Base-by-base conservation (phyloP, 2,888 invertebrate genomes). In the Bombylius major region DNA sequence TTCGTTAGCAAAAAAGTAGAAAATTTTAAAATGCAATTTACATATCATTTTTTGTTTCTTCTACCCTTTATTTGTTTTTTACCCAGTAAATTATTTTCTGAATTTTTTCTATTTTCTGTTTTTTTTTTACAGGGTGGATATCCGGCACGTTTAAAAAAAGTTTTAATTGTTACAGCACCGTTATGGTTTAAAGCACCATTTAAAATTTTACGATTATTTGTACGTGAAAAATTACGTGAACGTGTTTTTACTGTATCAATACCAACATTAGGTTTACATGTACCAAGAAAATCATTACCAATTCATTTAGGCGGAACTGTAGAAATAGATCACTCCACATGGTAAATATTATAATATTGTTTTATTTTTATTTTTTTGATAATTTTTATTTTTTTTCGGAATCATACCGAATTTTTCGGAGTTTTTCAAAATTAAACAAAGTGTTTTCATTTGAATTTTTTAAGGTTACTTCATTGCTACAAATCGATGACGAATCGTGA, bases 101-200 rank as follows among this genome's bases (percentile, higher is more conserved):
- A 39, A 9, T 8, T 39, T 39, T 9, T 8, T 39, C 11, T 39
- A 39, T 42, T 44, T 31, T 51, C 31, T 51, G 5, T 58, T 60
- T 53, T 61, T 60, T 64, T 58, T 58, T 78, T 79, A 9, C 78
- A 96, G 96, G 96, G 96, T 65, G 94, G 92, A 54, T 97, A 96
- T 79, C 97, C 97, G 64, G 97, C 97, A 36, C 88, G 95, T 69
- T 77, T 98, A 70, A 96, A 96, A 77, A 96, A 96, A 77, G 96
- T 98, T 63, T 78, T 97, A 60, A 96, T 98, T 70, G 96, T 94
- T 65, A 95, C 96, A 60, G 96, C 97, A 51, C 97, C 97, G 54
- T 78, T 97, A 70, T 97, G 97, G 97, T 97, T 97, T 77, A 95
- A 94, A 76, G 96, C 96, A 58, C 96, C 97, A 1, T 97, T 96